Conservation (phyloP, 2,797 vertebrate species). For the Agapornis canus region DNA sequence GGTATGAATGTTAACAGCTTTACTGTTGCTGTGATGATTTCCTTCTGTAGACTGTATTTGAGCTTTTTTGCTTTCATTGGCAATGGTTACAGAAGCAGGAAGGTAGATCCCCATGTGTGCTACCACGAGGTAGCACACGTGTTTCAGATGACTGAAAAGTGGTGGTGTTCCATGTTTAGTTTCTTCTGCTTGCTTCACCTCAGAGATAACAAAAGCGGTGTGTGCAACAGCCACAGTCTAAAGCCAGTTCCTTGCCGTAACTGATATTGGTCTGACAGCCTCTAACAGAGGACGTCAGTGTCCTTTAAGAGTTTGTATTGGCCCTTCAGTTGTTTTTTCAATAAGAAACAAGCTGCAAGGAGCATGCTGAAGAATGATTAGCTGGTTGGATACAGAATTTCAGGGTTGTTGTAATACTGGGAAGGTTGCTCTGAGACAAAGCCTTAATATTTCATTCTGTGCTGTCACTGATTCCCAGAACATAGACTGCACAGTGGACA, state of each 20-base stretch:
- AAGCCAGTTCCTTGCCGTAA: not conserved
- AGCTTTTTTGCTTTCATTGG: not conserved
- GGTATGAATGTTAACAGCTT: not conserved
- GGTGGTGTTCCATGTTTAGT: not conserved
- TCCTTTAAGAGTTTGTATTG: not conserved
- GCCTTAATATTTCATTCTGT: not conserved
- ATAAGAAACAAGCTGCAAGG: not conserved
- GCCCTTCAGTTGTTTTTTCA: not conserved
- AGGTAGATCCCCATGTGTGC: fast-evolving
- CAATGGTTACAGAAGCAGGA: not conserved
- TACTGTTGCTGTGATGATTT: not conserved
- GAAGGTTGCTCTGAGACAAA: not conserved
- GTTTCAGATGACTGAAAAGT: not conserved
- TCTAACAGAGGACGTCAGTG: not conserved
- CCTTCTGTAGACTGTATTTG: fast-evolving
- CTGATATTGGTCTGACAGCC: not conserved
- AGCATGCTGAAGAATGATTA: not conserved
- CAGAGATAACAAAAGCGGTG: not conserved
- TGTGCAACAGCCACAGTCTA: not conserved
- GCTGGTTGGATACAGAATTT: not conserved
- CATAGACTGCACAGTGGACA: not conserved
- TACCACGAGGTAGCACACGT: no score
- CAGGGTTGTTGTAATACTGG: not conserved
- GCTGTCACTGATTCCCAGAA: not conserved
- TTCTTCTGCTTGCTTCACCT: not conserved